A percentile compares a stretch with the other conserved stretches of the same genome.
Evolutionary conservation across 2,113 vertebrate species (phyloP).

Genomic region (Anolis carolinensis): DNA sequence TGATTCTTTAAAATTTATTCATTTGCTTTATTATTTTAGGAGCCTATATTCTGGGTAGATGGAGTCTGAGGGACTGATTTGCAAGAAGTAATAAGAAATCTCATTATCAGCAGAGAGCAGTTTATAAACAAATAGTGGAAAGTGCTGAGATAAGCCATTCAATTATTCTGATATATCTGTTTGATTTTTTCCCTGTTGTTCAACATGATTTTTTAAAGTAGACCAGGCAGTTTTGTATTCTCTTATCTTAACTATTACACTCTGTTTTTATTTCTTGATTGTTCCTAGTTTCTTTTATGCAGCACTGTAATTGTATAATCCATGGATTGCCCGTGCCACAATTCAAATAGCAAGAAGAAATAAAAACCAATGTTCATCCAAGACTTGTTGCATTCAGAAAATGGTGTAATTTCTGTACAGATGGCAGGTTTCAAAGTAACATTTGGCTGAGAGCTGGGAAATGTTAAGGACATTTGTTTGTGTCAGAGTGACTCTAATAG

Average conservation of each 20-base stretch:
- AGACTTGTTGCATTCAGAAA: conserved; percentile 11
- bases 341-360: not conserved
- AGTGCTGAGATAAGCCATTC: not conserved
- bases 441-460: conserved; percentile 3
- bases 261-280: not conserved
- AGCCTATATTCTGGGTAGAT: not conserved
- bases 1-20: too few species aligned
- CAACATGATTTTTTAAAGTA: too few species aligned
- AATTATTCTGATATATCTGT: not conserved
- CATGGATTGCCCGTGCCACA: not conserved
- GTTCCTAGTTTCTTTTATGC: not conserved
- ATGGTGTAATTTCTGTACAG: conserved; percentile 15
- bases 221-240: not conserved
- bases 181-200: not conserved
- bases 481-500: conserved; percentile 9
- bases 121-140: not conserved
- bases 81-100: not conserved
- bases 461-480: conserved; percentile 21
- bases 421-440: conserved; percentile 23
- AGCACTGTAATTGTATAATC: not conserved
- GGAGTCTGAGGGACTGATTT: not conserved
- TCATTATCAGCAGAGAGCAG: not conserved
- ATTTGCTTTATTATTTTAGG: too few species aligned
- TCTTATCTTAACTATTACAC: not conserved
- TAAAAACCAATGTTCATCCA: not conserved